These are phyloP conservation scores for Sinotaia quadrata DNA, from an alignment of 2,888 invertebrate genomes.

Conservation along the genomic window DNA sequence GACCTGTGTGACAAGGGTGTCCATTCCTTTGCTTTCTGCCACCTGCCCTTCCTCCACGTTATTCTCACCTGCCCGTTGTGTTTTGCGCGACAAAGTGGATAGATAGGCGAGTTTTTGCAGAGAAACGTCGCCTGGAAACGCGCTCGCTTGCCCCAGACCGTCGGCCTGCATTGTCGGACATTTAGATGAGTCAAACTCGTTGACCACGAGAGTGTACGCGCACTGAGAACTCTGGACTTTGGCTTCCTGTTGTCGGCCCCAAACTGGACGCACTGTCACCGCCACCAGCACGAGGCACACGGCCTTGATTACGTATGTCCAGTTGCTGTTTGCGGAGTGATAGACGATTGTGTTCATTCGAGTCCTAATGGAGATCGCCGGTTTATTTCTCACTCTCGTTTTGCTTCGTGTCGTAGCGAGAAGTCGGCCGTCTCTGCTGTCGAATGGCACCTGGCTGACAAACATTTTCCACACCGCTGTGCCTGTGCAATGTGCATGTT, in stretches of 20 bases:
- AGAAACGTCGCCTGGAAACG: conserved; percentile 6
- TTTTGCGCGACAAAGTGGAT: not conserved
- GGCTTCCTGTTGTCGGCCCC: conserved; percentile 8
- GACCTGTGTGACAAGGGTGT: conserved; percentile 29
- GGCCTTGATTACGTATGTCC: too few relatives aligned
- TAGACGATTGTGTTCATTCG: not conserved
- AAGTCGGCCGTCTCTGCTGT: not conserved
- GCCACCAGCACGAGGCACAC: not conserved
- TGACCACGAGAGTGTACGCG: conserved; percentile 60
- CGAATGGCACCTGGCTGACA: not conserved
- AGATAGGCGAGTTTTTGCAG: not conserved
- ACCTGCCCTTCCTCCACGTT: not conserved
- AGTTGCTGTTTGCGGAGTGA: too few relatives aligned
- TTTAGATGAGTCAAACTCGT: conserved; percentile 56
- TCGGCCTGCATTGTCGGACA: conserved; percentile 50
- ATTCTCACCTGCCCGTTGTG: not conserved
- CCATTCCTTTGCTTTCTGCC: conserved; percentile 19
- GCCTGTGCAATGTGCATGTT: too few relatives aligned
- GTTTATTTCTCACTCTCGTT: not conserved
- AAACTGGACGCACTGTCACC: not conserved
- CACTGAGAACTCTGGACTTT: conserved; percentile 35
- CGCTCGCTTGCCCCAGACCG: conserved; percentile 21
- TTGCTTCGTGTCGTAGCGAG: not conserved
- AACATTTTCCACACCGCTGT: too few relatives aligned
- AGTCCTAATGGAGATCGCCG: not conserved